Percentiles rank a stretch among this genome's conserved stretches.
Evolutionary conservation across 2,888 invertebrate genomes (phyloP).

Genomic region (Acanthosepion esculentum): DNA sequence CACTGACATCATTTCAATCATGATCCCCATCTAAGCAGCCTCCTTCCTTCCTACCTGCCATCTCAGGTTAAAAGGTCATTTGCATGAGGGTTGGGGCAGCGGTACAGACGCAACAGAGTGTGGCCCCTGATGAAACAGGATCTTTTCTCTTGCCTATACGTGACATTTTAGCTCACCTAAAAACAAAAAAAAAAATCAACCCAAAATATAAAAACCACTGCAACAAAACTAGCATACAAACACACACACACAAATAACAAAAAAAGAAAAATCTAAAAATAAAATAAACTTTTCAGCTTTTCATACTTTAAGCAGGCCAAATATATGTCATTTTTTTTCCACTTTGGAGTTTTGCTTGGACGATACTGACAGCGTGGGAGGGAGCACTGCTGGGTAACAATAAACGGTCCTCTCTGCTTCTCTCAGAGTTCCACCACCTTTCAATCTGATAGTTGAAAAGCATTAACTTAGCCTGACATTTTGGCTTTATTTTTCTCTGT

Average conservation of each 20-base stretch:
- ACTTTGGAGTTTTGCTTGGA: neutral
- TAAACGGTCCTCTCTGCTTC: neutral
- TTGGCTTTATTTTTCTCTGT: neutral
- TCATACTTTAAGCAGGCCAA: neutral
- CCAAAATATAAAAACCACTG: neutral
- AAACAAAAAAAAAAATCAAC: neutral
- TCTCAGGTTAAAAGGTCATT: slow-evolving; percentile 4
- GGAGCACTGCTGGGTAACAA: neutral
- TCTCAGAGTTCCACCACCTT: neutral
- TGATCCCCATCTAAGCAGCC: slow-evolving; percentile 21
- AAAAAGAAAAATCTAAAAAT: neutral
- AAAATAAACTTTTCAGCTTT: no score
- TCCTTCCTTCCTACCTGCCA: neutral
- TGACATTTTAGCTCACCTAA: neutral
- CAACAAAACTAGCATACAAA: neutral
- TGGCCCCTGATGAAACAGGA: neutral
- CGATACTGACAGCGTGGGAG: neutral
- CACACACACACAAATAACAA: neutral
- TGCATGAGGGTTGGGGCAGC: neutral
- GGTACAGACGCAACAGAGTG: neutral
- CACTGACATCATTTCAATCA: neutral
- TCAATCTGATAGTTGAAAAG: neutral
- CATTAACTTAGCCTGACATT: neutral
- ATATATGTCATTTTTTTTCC: slow-evolving; percentile 20
- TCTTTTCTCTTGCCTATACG: neutral